phyloP scores from a whole-genome alignment of 2,113 vertebrate species.

The Panurus biarmicus region DNA sequence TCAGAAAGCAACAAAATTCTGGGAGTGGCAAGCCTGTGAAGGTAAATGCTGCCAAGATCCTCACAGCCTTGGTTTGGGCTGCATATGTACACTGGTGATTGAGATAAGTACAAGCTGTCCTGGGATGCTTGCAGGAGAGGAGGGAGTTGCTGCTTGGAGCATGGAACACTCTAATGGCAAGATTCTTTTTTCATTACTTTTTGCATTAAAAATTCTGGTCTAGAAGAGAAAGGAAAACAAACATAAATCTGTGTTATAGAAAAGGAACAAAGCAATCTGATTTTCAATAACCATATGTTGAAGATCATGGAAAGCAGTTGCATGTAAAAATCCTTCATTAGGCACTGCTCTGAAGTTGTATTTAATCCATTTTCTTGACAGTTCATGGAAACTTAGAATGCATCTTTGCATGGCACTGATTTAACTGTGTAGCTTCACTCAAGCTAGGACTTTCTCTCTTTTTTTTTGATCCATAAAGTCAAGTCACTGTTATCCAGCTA shows the following conservation, averaged over 20 bases:
- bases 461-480: background rate
- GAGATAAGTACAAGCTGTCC: constrained; percentile 9
- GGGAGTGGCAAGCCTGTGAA: background rate
- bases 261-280: background rate
- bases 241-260: background rate
- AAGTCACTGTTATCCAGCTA: background rate
- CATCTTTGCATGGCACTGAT: background rate
- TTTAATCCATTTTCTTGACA: background rate
- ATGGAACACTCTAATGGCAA: background rate
- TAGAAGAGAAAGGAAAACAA: background rate
- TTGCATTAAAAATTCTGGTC: background rate
- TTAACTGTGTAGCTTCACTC: background rate
- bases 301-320: background rate
- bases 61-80: background rate
- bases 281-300: background rate
- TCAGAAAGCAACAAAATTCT: background rate
- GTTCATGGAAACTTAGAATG: background rate
- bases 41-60: background rate
- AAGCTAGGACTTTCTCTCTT: background rate
- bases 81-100: background rate
- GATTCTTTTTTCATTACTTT: background rate
- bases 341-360: background rate
- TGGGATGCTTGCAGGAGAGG: background rate
- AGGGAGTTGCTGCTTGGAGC: background rate
- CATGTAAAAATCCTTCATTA: background rate